These are phyloP conservation scores for Scopus umbretta DNA, from an alignment of 2,113 vertebrate genomes.

Conservation along the genomic window DNA sequence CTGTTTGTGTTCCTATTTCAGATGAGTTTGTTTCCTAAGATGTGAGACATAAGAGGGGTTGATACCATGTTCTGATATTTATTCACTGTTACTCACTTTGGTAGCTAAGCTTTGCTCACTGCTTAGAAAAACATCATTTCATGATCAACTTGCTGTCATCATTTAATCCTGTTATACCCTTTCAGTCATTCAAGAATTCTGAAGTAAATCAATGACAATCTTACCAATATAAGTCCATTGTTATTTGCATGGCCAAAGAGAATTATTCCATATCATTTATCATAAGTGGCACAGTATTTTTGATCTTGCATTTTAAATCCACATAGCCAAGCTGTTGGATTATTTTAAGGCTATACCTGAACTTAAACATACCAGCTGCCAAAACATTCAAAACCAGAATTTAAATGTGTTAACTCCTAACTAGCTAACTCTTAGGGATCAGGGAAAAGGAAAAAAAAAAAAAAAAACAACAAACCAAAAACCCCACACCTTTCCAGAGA, in stretches of 20 bases:
- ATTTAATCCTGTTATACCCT: background rate
- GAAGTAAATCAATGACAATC: background rate
- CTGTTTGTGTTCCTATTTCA: background rate
- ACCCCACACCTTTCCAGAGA: background rate
- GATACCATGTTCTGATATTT: background rate
- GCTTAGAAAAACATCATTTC: background rate
- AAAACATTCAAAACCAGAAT: background rate
- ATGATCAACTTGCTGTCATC: background rate
- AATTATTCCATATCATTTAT: background rate
- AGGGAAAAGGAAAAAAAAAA: background rate
- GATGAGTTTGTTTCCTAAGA: background rate
- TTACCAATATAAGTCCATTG: background rate
- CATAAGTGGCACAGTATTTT: background rate
- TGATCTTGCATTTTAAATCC: background rate
- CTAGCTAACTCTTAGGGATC: background rate
- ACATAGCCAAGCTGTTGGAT: background rate
- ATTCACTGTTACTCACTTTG: background rate
- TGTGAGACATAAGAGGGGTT: background rate
- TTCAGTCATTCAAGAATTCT: background rate
- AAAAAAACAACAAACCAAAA: too few species aligned
- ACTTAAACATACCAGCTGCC: background rate
- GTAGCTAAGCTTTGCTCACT: background rate
- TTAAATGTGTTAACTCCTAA: background rate
- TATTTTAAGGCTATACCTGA: constrained; percentile 12
- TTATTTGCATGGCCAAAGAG: background rate